Conservation (phyloP, 2,113 vertebrate species). For the Beaufortia kweichowensis region DNA sequence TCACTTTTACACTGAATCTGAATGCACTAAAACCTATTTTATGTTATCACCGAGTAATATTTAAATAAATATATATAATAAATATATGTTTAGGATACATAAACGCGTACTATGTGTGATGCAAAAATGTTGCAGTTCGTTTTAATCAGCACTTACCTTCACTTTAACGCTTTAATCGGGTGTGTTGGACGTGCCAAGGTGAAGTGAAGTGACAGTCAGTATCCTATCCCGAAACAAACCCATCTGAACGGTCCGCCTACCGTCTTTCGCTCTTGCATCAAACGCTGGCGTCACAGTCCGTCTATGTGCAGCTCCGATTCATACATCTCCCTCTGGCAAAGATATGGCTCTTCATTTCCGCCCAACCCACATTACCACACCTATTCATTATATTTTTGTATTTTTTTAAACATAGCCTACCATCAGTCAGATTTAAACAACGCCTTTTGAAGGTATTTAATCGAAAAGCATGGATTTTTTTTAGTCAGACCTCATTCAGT, state of each 20-base stretch:
- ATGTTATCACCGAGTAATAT: not conserved
- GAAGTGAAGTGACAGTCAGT: conserved; percentile 42
- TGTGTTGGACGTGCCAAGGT: conserved; percentile 30
- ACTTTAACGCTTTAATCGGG: conserved; percentile 23
- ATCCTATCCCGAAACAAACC: conserved; percentile 35
- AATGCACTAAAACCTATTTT: not conserved
- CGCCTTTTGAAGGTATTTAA: not conserved
- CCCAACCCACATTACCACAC: not conserved
- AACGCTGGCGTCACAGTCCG: conserved; percentile 67
- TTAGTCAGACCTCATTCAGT: too few species aligned
- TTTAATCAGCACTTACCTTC: conserved; percentile 42
- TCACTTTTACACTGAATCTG: not conserved
- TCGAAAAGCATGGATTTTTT: not conserved
- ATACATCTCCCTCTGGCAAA: not conserved
- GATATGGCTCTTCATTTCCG: not conserved
- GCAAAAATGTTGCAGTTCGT: not conserved
- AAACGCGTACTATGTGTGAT: too few species aligned
- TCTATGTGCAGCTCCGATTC: not conserved
- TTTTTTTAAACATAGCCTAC: not conserved
- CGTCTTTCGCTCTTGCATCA: conserved; percentile 66
- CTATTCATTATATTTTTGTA: not conserved
- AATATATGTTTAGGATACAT: too few species aligned
- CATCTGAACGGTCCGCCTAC: conserved; percentile 56
- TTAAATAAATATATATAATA: too few species aligned
- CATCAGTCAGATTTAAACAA: not conserved